These are phyloP conservation scores for Tenebrio molitor DNA, from an alignment of 1,140 invertebrate species.

Conservation along the genomic window DNA sequence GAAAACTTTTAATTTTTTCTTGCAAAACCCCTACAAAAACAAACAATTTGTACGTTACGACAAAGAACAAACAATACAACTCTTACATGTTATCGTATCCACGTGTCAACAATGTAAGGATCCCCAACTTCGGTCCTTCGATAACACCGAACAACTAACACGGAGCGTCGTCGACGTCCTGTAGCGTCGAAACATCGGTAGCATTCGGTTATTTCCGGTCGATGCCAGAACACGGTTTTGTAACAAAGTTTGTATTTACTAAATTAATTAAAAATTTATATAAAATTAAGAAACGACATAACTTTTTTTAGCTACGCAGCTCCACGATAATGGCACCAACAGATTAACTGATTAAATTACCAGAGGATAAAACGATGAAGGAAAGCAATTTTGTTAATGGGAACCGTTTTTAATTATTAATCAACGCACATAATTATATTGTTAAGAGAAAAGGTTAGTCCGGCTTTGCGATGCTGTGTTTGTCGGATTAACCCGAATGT, in stretches of 20 bases:
- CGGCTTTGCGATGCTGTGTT: not conserved
- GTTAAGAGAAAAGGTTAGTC: not conserved
- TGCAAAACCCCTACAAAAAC: too few relatives aligned
- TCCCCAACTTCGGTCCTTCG: conserved; percentile 10
- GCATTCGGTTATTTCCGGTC: not conserved
- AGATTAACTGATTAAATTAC: too few relatives aligned
- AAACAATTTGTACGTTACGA: too few relatives aligned
- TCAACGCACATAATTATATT: not conserved
- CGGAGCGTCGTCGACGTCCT: conserved; percentile 25
- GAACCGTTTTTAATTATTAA: not conserved
- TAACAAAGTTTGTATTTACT: not conserved
- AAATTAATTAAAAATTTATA: conserved; percentile 10
- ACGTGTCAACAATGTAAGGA: conserved; percentile 22
- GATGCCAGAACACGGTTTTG: not conserved
- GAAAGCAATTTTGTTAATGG: not conserved
- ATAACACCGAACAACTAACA: conserved; percentile 23
- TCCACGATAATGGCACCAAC: too few relatives aligned
- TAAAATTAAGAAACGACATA: not conserved
- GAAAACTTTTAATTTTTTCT: not conserved
- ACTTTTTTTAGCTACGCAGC: not conserved
- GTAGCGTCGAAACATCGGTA: conserved; percentile 22
- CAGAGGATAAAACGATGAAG: not conserved
- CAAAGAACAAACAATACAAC: not conserved
- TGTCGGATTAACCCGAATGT: not conserved
- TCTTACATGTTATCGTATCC: conserved; percentile 28